Evolutionary conservation across 2,888 invertebrate genomes (phyloP).

Genomic region (Drosophila prostipennis): DNA sequence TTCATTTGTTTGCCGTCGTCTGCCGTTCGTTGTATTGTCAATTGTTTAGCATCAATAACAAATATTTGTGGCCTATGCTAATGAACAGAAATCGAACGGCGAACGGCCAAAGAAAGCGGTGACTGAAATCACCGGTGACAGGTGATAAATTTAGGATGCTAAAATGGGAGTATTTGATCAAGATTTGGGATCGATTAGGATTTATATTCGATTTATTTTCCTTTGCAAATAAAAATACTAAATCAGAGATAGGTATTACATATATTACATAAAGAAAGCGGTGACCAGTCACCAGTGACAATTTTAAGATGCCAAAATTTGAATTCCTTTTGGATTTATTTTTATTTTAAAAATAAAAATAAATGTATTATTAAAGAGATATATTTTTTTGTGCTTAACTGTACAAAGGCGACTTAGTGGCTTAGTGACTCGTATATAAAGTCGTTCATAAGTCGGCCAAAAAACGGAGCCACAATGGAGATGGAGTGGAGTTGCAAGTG

Average conservation of each 20-base stretch:
- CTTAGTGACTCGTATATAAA: conserved; percentile 28
- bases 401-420: conserved; percentile 19
- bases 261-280: no score
- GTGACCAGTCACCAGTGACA: no score
- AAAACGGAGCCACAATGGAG: conserved; percentile 22
- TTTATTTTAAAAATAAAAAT: no score
- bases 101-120: conserved; percentile 35
- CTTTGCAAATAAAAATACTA: no score
- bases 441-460: no score
- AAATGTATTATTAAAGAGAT: no score
- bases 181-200: no score
- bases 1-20: conserved; percentile 47
- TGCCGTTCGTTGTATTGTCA: conserved; percentile 41
- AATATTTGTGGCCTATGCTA: conserved; percentile 69
- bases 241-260: no score
- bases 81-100: conserved; percentile 62
- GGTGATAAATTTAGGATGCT: not conserved
- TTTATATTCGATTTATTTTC: no score
- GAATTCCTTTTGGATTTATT: no score
- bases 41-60: conserved; percentile 71
- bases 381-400: not conserved
- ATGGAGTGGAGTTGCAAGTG: conserved; percentile 25
- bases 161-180: no score
- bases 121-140: conserved; percentile 8
- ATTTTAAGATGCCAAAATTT: no score